A percentile compares a stretch with the other conserved stretches of the same genome.
Evolutionary conservation across 2,888 invertebrate species (phyloP).

Genomic region (Tenthredo amoena): DNA sequence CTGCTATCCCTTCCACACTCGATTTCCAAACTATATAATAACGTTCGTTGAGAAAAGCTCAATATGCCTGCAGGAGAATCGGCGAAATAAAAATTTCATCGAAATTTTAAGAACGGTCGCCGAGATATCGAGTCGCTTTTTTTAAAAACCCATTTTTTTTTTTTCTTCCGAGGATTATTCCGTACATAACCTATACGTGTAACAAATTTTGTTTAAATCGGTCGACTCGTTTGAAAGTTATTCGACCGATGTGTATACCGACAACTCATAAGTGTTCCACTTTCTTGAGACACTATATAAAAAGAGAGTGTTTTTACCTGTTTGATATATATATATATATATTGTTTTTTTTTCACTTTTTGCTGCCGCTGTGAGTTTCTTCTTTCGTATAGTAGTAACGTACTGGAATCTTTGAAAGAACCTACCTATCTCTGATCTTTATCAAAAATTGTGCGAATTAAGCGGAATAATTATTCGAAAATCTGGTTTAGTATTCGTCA

Average conservation of each 20-base stretch:
- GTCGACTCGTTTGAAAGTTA: neutral
- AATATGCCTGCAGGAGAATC: too few relatives aligned
- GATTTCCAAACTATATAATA: too few relatives aligned
- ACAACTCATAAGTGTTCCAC: neutral
- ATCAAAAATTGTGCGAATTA: neutral
- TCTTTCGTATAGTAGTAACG: neutral
- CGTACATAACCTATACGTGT: neutral
- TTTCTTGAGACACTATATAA: neutral
- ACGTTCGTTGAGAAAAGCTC: too few relatives aligned
- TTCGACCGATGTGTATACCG: too few relatives aligned
- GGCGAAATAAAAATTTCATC: too few relatives aligned
- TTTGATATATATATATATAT: too few relatives aligned
- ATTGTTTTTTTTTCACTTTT: neutral
- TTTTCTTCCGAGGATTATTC: neutral
- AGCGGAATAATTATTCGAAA: neutral
- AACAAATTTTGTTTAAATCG: too few relatives aligned
- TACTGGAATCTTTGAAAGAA: neutral
- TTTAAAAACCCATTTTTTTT: neutral
- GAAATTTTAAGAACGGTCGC: too few relatives aligned
- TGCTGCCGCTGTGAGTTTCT: neutral
- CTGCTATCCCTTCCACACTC: too few relatives aligned
- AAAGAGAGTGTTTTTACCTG: neutral
- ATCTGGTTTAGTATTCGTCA: neutral
- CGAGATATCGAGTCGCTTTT: too few relatives aligned
- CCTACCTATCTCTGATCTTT: neutral